Evolutionary conservation across 2,888 invertebrate genomes (phyloP).

Genomic region (Peribatodes rhomboidaria): DNA sequence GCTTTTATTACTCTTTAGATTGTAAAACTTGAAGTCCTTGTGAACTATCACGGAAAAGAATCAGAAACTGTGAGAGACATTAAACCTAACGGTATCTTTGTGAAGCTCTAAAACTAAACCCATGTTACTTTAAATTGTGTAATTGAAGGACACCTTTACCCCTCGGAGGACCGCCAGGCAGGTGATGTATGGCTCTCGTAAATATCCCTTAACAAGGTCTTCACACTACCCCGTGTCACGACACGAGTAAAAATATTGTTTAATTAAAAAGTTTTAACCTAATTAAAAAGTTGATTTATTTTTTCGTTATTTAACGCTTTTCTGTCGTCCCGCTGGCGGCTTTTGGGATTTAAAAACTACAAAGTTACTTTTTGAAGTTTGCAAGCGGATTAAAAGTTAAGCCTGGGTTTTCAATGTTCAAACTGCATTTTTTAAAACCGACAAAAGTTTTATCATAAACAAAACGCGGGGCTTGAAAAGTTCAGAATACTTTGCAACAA

Average conservation of each 20-base stretch:
- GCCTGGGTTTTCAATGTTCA: constrained; percentile 64
- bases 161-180: constrained; percentile 37
- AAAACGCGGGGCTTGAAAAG: constrained; percentile 36
- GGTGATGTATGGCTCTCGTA: constrained; percentile 54
- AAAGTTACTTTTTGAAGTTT: constrained; percentile 64
- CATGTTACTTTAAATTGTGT: constrained; percentile 21
- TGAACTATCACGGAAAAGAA: constrained; percentile 33
- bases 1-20: constrained; percentile 46
- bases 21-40: constrained; percentile 38
- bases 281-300: constrained; percentile 54
- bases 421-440: constrained; percentile 65
- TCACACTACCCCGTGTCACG: constrained; percentile 52
- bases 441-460: constrained; percentile 54
- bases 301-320: constrained; percentile 49
- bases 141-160: constrained; percentile 30
- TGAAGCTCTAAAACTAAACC: constrained; percentile 11
- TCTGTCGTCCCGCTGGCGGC: constrained; percentile 58
- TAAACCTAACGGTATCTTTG: not conserved
- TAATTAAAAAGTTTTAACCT: constrained; percentile 60
- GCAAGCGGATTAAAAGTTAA: constrained; percentile 72
- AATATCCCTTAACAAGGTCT: constrained; percentile 53
- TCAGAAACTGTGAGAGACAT: constrained; percentile 14
- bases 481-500: constrained; percentile 25
- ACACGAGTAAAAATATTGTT: constrained; percentile 52
- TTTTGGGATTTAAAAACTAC: constrained; percentile 64